phyloP scores from a whole-genome alignment of 2,113 vertebrate species.

The Solea solea region DNA sequence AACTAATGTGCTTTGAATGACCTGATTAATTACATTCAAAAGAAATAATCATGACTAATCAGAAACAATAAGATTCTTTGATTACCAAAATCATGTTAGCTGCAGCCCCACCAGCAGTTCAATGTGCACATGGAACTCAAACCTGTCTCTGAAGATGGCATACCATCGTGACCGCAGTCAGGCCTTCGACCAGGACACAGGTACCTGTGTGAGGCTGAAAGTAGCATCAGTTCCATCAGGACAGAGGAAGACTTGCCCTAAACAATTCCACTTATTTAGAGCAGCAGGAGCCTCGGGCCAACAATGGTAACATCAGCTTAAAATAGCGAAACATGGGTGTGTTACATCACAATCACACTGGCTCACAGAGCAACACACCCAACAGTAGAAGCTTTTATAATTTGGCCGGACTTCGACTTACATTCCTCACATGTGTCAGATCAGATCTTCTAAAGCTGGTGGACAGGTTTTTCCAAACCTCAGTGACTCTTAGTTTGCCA shows the following conservation, averaged over 20 bases:
- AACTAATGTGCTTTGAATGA: no score
- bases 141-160: no score
- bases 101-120: no score
- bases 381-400: not conserved
- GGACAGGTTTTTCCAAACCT: conserved; percentile 2
- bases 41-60: no score
- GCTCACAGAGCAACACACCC: conserved; percentile 13
- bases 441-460: not conserved
- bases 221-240: not conserved
- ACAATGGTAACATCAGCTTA: not conserved
- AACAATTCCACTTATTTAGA: conserved; percentile 5
- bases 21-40: no score
- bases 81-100: no score
- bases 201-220: not conserved
- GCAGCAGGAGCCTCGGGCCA: conserved; percentile 8
- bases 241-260: not conserved
- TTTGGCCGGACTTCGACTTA: not conserved
- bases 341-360: conserved; percentile 2
- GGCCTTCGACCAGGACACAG: no score
- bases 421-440: not conserved
- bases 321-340: not conserved
- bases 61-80: no score
- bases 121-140: no score
- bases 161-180: no score
- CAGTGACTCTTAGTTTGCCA: no score